A percentile compares a stretch with the other conserved stretches of the same genome.
Evolutionary conservation across 2,888 invertebrate species (phyloP).

Genomic region (Agrochola lota): DNA sequence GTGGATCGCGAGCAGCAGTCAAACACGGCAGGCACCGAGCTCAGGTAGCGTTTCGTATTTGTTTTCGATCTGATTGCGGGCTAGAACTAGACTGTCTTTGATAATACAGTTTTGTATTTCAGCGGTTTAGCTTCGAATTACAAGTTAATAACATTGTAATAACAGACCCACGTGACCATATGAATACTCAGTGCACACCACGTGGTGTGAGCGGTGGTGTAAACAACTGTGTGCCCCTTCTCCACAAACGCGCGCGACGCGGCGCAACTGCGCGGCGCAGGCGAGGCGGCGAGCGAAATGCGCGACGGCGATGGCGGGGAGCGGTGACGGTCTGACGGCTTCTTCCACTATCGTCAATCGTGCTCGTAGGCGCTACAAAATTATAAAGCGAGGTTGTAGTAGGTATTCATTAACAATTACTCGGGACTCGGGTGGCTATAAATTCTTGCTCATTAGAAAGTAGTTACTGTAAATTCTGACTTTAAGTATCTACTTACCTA

Average conservation of each 20-base stretch:
- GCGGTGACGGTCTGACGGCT: slow-evolving; percentile 45
- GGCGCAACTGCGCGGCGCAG: slow-evolving; percentile 25
- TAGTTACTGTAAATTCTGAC: neutral
- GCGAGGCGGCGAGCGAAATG: slow-evolving; percentile 54
- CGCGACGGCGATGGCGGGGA: slow-evolving; percentile 44
- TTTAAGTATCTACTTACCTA: neutral
- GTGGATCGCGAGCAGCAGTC: slow-evolving; percentile 80
- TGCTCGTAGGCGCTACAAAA: slow-evolving; percentile 27
- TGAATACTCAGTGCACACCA: slow-evolving; percentile 80
- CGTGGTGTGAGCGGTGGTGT: slow-evolving; percentile 85
- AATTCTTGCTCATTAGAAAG: slow-evolving; percentile 10
- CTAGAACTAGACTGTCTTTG: slow-evolving; percentile 60
- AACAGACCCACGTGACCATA: slow-evolving; percentile 84
- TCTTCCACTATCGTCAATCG: slow-evolving; percentile 36
- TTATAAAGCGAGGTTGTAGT: slow-evolving; percentile 20
- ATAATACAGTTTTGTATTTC: slow-evolving; percentile 73
- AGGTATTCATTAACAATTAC: slow-evolving; percentile 21
- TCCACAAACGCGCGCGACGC: slow-evolving; percentile 67
- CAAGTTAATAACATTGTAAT: slow-evolving; percentile 74
- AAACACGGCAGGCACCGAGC: slow-evolving; percentile 87
- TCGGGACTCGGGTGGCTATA: slow-evolving; percentile 11
- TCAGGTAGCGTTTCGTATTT: slow-evolving; percentile 86
- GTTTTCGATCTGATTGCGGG: slow-evolving; percentile 84
- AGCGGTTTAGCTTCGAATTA: slow-evolving; percentile 68
- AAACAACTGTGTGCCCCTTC: slow-evolving; percentile 83